Evolutionary conservation across 2,797 vertebrate genomes (phyloP), one percentile per base, ranked within the genome.

Genomic region (Platalea minor): DNA sequence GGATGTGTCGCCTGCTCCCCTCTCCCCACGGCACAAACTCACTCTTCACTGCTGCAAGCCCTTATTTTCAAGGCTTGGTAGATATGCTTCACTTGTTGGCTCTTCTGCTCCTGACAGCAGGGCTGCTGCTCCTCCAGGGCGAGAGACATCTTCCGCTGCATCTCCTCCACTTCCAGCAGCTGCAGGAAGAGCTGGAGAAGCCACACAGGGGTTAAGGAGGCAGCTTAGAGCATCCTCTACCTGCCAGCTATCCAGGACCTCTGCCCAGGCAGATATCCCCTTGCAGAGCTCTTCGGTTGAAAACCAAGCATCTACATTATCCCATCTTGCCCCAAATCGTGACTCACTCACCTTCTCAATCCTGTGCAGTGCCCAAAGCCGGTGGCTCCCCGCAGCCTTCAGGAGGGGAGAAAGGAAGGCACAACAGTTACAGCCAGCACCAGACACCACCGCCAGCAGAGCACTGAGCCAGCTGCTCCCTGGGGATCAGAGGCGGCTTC

Each of bases 161-260:
- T 80, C 83, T 99, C 99, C 90, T 99, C 99, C 54, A 99, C 98
- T 54, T 99, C 98, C 83, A 99, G 87, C 95, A 99, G 94, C 89
- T 98, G 98, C 64, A 99, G 92, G 54, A 98, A 99, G 89, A 99
- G 97, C 99, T 99, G 86, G 39, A 92, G 50, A 88, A 79, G 45
- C 0, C 2, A 18, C 17, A 79, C 1, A 21, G 24, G 35, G 24
- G 35, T 13, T 75, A 39, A 75, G 31, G 25, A 25, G 7, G 13
- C 57, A 84, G 67, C 54, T 54, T 20, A 8, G n/a, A 83, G 13
- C 21, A 84, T 53, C 26, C 48, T 37, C 67, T 28, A 25, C 46
- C n/a, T 69, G n/a, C 46, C 43, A 11, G 16, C 28, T 56, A 53
- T 13, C 61, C 26, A 41, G 57, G 28, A 48, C 24, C 16, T 5